Base-by-base conservation (phyloP, 2,888 invertebrate genomes). In the Dinocampus coccinellae region DNA sequence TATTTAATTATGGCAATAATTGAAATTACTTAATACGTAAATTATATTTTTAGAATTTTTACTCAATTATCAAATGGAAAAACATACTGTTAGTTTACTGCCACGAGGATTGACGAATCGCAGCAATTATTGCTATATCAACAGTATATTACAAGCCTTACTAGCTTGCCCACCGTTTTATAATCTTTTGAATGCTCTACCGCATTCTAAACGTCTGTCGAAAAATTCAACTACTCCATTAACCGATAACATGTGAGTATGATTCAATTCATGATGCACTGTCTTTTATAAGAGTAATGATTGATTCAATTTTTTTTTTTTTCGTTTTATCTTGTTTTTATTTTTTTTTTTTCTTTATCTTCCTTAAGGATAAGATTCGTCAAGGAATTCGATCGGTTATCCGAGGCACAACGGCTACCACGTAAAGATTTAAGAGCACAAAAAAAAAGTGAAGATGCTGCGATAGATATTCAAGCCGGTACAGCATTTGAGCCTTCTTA, bases 91-190 rank as follows among this genome's bases (percentile, higher is more conserved):
- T 29, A 92, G 95, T 74, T 89, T 98, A 55, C 91, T 94, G 82
- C 97, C 98, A 0, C 92, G 98, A 64, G 98, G 98, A 0, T 91
- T 98, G 62, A 94, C 94, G 67, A 98, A 98, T 88, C 93, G 94
- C 76, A 96, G 96, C 76, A 98, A 98, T 89, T 98, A 97, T 88
- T 98, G 98, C 89, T 98, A 98, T 85, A 96, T 98, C 75, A 98
- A 98, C 88, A 95, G 98, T 22, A 97, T 97, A 76, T 89, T 98
- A 42, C 97, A 98, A 88, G 97, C 98, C 0, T 88, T 98, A 78
- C 90, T 98, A 34, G 97, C 97, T 13, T 98, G 98, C 85, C 96
- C 98, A 20, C 97, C 98, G 0, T 95, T 98, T 88, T 97, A 96
- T 88, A 97, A 98, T 89, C 90, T 98, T 84, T 90, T 98, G 79